Evolutionary conservation across 2,797 vertebrate species (phyloP).

Genomic region (Rhincodon typus): DNA sequence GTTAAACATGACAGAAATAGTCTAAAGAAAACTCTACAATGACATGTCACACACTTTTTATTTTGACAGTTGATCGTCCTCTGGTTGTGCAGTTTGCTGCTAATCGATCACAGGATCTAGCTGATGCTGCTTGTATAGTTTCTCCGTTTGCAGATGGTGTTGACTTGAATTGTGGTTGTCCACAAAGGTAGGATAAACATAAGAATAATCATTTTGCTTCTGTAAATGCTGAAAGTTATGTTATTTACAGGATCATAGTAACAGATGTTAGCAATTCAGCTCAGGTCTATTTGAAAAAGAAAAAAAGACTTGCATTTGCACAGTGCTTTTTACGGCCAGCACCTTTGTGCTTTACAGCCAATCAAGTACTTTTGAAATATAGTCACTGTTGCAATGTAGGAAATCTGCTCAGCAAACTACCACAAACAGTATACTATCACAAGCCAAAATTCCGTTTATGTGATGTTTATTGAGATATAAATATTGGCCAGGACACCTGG

Average conservation of each 20-base stretch:
- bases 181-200: constrained; percentile 73
- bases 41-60: constrained; percentile 36
- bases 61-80: constrained; percentile 76
- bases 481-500: too few relatives aligned
- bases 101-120: constrained; percentile 79
- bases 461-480: too few relatives aligned
- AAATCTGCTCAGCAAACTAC: neutral
- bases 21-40: neutral
- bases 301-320: neutral
- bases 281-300: neutral
- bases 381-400: neutral
- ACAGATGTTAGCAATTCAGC: neutral
- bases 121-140: constrained; percentile 76
- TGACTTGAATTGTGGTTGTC: constrained; percentile 96
- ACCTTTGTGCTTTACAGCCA: neutral
- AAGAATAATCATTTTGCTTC: neutral
- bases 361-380: neutral
- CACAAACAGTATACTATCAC: neutral
- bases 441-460: neutral
- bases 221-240: neutral
- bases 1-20: neutral
- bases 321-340: neutral
- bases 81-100: constrained; percentile 93
- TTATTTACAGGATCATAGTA: neutral
- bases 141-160: constrained; percentile 85